These are phyloP conservation scores for Peromyscus nudipes DNA, from an alignment of 2,797 vertebrate genomes.

Conservation along the genomic window DNA sequence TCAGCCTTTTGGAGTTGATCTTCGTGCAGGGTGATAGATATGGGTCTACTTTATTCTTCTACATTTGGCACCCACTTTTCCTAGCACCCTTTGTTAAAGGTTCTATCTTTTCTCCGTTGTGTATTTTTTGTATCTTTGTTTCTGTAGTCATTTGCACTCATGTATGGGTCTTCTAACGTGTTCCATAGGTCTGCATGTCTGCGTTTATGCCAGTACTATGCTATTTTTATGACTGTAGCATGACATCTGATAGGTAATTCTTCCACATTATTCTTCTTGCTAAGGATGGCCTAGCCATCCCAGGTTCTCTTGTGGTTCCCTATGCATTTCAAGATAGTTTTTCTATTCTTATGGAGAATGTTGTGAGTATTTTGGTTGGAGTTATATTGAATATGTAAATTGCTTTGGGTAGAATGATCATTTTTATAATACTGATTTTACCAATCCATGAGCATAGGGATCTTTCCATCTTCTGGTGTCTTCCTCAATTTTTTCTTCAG, in stretches of 20 bases:
- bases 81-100: background rate
- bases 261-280: background rate
- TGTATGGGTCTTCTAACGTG: background rate
- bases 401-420: background rate
- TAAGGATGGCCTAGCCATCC: background rate
- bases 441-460: background rate
- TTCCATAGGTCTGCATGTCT: background rate
- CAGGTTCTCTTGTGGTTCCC: background rate
- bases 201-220: background rate
- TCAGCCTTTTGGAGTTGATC: background rate
- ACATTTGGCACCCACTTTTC: background rate
- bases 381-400: background rate
- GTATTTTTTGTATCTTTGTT: background rate
- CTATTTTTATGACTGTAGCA: background rate
- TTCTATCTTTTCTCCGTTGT: background rate
- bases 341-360: background rate
- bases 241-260: background rate
- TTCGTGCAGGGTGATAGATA: background rate
- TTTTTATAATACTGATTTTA: background rate
- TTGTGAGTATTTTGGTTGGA: background rate
- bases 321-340: background rate
- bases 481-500: background rate
- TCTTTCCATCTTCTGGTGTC: background rate
- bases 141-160: background rate
- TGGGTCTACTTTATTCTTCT: background rate